Base-by-base conservation (phyloP, 2,797 vertebrate species). In the Aselliscus stoliczkanus region DNA sequence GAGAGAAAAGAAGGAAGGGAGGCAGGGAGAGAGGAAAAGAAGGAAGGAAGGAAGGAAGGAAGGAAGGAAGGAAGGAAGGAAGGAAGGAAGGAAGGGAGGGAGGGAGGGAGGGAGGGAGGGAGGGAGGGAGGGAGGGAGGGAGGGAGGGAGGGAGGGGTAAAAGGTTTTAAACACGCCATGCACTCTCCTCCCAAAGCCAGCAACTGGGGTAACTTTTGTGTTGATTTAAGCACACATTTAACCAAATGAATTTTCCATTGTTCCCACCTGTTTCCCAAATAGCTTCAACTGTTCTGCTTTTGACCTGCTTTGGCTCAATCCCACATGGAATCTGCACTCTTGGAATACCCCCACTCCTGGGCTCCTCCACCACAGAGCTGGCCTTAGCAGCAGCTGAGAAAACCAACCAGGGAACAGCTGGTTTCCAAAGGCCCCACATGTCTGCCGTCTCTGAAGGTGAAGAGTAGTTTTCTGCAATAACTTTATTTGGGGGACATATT, bases 321-420 rank as follows among this genome's bases (percentile, higher is more conserved):
- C 93, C 86, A 42, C 0, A 77, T 44, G 93, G 81, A 97, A 97
- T 54, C 62, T 27, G 37, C 44, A n/a, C 93, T 0, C 93, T 97
- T n/a, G 93, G 42, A 90, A 97, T 92, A 94, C 90, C 83, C 77
- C 77, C 10, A 2, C 21, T 92, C 80, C 87, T 60, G 31, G 14
- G 37, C 91, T 81, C 69, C 82, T 91, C 47, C 21, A 81, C 88
- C 75, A 23, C n/a, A 17, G 81, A 97, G 97, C 95, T 92, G 95
- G 56, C 94, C 88, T 95, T 65, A 3, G 39, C n/a, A 80, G 98
- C 99, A 99, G 99, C 99, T 99, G 99, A 98, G 98, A 98, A 99
- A 99, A 99, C 99, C 99, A 99, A 98, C 96, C 96, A 93, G 93
- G 94, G 92, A 98, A 97, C 99, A 99, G 99, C 99, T 99, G 99